These are phyloP conservation scores for Tokudaia muenninki DNA, from an alignment of 2,797 vertebrate genomes.

Conservation along the genomic window DNA sequence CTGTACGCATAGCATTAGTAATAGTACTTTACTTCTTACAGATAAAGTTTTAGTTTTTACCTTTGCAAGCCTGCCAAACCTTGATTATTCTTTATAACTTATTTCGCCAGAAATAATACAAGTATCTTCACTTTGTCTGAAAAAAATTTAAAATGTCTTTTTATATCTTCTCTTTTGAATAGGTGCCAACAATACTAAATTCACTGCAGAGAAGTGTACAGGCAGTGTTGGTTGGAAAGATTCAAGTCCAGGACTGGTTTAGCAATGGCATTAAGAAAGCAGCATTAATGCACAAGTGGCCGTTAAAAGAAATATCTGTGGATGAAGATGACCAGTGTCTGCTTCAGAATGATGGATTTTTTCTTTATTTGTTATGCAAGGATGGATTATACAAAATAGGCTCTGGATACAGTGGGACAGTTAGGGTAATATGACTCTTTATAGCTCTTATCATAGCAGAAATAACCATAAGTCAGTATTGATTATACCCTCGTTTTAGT, in stretches of 20 bases:
- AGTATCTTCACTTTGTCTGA: conserved; percentile 32
- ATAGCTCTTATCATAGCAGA: conserved; percentile 12
- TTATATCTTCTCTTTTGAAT: conserved; percentile 66
- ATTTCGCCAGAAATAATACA: conserved; percentile 45
- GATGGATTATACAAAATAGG: conserved; percentile 99
- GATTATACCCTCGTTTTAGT: conserved; percentile 36
- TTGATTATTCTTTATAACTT: neutral
- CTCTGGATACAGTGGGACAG: conserved; percentile 99
- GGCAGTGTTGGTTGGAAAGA: conserved; percentile 98
- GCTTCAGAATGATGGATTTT: conserved; percentile 98
- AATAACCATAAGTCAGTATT: neutral
- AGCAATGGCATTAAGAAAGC: conserved; percentile 99
- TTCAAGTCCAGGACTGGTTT: conserved; percentile 99
- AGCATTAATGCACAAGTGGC: conserved; percentile 99
- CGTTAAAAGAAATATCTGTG: conserved; percentile 95
- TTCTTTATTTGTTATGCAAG: conserved; percentile 98
- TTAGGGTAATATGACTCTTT: conserved; percentile 90
- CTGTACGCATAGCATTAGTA: neutral
- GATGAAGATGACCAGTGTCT: conserved; percentile 98
- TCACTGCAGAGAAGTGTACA: conserved; percentile 98
- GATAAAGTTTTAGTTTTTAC: neutral
- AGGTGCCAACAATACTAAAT: conserved; percentile 99
- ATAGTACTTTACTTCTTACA: conserved; percentile 19
- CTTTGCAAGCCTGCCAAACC: neutral
- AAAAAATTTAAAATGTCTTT: conserved; percentile 37